These are phyloP conservation scores for Pyrgus malvae DNA, from an alignment of 2,888 invertebrate genomes.

Conservation along the genomic window DNA sequence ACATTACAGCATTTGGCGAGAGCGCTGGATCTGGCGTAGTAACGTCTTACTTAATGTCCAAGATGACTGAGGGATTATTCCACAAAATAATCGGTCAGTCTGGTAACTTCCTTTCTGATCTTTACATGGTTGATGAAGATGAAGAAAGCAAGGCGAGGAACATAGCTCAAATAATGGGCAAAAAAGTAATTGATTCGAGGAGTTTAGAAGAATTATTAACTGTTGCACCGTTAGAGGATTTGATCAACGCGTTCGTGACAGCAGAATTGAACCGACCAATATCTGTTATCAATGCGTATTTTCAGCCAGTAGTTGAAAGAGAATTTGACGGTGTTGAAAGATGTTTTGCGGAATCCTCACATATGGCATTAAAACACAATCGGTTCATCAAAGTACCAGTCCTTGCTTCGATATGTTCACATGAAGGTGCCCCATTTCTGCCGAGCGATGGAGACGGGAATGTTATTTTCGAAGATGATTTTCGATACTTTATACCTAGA, in stretches of 20 bases:
- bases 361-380: conserved; percentile 44
- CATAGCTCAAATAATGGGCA: conserved; percentile 50
- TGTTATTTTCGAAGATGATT: conserved; percentile 49
- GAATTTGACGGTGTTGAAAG: conserved; percentile 51
- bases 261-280: conserved; percentile 49
- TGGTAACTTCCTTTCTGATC: conserved; percentile 54
- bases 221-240: conserved; percentile 50
- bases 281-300: conserved; percentile 46
- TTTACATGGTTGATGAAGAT: conserved; percentile 56
- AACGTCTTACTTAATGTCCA: conserved; percentile 50
- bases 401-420: conserved; percentile 48
- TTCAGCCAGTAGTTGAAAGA: conserved; percentile 60
- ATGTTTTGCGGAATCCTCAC: conserved; percentile 55
- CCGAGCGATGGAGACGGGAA: conserved; percentile 46
- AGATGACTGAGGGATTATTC: conserved; percentile 56
- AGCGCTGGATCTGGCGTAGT: conserved; percentile 61
- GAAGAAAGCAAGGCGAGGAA: conserved; percentile 51
- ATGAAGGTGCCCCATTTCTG: conserved; percentile 61
- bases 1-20: conserved; percentile 64
- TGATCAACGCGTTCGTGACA: conserved; percentile 48
- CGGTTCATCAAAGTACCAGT: conserved; percentile 54
- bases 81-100: conserved; percentile 62
- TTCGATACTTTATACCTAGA: conserved; percentile 53
- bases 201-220: conserved; percentile 51
- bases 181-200: conserved; percentile 41